Conservation (phyloP, 2,113 vertebrate species). For the Varanus salvator region DNA sequence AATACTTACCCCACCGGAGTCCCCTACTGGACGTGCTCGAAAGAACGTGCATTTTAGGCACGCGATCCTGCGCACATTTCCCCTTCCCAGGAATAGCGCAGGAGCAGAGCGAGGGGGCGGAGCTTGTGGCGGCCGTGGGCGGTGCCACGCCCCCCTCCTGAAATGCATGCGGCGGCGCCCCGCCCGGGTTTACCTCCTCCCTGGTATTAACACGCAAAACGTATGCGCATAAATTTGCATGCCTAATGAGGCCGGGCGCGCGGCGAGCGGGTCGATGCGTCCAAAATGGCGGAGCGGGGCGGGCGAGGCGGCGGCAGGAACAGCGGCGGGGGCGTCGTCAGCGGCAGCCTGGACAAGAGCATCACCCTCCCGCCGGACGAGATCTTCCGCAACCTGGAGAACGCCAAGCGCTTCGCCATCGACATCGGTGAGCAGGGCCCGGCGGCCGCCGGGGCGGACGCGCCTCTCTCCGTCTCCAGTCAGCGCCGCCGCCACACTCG, state of each 20-base stretch:
- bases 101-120: not conserved
- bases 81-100: no score
- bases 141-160: not conserved
- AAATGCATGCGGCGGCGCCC: not conserved
- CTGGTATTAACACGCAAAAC: conserved; percentile 31
- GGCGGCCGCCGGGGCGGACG: not conserved
- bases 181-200: no score
- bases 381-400: conserved; percentile 95
- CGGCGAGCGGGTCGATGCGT: conserved; percentile 52
- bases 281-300: conserved; percentile 81
- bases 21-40: no score
- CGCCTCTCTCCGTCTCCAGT: not conserved
- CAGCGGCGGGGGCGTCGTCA: conserved; percentile 66
- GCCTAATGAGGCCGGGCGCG: conserved; percentile 63
- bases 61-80: no score
- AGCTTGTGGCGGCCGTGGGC: not conserved
- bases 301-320: conserved; percentile 61
- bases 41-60: no score
- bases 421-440: conserved; percentile 86
- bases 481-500: not conserved
- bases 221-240: conserved; percentile 79
- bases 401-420: conserved; percentile 96
- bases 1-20: no score
- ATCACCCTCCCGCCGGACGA: conserved; percentile 94
- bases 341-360: conserved; percentile 92